Evolutionary conservation across 1,140 invertebrate species (phyloP).

Genomic region (Gonioctena quinquepunctata): DNA sequence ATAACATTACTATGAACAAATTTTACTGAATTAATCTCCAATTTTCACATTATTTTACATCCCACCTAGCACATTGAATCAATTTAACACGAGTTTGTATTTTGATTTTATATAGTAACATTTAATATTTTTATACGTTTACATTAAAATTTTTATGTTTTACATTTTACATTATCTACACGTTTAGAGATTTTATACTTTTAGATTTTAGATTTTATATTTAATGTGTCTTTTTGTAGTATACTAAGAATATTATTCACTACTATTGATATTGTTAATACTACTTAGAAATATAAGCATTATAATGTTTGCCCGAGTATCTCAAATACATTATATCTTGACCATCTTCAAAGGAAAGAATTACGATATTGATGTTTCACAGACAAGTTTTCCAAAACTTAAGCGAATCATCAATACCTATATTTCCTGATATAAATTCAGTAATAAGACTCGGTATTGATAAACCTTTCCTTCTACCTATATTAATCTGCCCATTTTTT

Average conservation of each 20-base stretch:
- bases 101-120: too few relatives aligned
- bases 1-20: conserved; percentile 5
- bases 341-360: neutral
- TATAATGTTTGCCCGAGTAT: too few relatives aligned
- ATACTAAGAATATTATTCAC: neutral
- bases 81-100: neutral
- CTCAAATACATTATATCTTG: too few relatives aligned
- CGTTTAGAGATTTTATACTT: neutral
- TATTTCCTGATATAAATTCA: too few relatives aligned
- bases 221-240: conserved; percentile 1
- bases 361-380: neutral
- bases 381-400: conserved; percentile 4
- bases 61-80: neutral
- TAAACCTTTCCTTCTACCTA: too few relatives aligned
- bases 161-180: conserved; percentile 3
- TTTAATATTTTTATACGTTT: neutral
- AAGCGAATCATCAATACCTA: neutral
- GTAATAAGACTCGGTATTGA: too few relatives aligned
- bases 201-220: conserved; percentile 1
- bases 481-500: too few relatives aligned
- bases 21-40: neutral
- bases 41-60: conserved; percentile 1
- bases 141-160: conserved; percentile 2
- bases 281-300: neutral
- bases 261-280: conserved; percentile 1